Conservation (phyloP, 2,888 invertebrate genomes). For the Nezara viridula region DNA sequence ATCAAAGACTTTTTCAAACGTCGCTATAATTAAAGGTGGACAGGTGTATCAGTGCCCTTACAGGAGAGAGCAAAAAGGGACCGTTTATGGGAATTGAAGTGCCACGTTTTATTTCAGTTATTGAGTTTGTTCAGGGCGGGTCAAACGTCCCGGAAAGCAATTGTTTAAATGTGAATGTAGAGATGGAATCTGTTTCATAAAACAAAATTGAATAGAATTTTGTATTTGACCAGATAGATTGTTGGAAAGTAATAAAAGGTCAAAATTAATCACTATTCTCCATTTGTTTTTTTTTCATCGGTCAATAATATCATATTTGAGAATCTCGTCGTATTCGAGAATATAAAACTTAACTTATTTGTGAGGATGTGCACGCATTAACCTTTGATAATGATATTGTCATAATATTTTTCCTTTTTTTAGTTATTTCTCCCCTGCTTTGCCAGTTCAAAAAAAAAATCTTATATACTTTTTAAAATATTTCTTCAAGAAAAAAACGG, state of each 20-base stretch:
- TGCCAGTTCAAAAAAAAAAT: too few relatives aligned
- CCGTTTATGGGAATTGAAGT: not conserved
- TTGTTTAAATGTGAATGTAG: not conserved
- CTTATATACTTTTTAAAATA: too few relatives aligned
- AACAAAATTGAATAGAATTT: not conserved
- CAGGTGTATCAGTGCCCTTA: not conserved
- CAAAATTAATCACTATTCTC: not conserved
- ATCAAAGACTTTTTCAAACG: not conserved
- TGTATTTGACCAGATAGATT: not conserved
- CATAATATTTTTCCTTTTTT: too few relatives aligned
- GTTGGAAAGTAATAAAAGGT: not conserved
- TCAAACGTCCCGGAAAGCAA: not conserved
- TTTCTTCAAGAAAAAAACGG: too few relatives aligned
- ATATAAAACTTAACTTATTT: too few relatives aligned
- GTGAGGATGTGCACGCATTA: too few relatives aligned
- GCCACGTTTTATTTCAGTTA: not conserved
- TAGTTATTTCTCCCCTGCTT: too few relatives aligned
- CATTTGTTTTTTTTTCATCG: too few relatives aligned
- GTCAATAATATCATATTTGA: too few relatives aligned
- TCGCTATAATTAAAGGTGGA: not conserved
- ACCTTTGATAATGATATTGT: too few relatives aligned
- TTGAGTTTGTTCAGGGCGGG: not conserved
- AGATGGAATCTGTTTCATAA: not conserved
- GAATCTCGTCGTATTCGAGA: too few relatives aligned
- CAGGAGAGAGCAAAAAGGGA: not conserved